Conservation (phyloP, 92 coral and sea anemone species). For the Phymanthus crucifer region DNA sequence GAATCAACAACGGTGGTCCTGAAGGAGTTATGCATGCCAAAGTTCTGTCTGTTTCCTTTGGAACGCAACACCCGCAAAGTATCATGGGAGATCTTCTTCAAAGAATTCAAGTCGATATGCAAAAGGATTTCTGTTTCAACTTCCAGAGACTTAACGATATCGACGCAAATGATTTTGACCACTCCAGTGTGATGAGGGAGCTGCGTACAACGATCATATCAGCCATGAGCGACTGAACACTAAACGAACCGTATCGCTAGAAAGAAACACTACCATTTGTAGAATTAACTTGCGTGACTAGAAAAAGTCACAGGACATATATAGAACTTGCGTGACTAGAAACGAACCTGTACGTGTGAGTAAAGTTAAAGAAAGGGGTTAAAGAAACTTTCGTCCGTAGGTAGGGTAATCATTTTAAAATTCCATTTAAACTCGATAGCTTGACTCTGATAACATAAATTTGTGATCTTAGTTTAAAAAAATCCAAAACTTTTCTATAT, state of each 20-base stretch:
- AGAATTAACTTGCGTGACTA: background rate
- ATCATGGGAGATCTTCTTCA: slow-evolving; percentile 41
- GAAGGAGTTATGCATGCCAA: background rate
- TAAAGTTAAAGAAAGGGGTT: too few species aligned
- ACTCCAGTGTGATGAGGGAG: background rate
- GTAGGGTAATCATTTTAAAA: too few species aligned
- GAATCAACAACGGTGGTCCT: background rate
- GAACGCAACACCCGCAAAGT: slow-evolving; percentile 24
- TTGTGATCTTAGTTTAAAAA: too few species aligned
- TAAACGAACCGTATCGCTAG: background rate
- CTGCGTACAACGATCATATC: background rate
- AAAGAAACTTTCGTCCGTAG: too few species aligned
- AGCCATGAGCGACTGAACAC: background rate
- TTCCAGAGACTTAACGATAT: slow-evolving; percentile 35
- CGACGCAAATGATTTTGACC: slow-evolving; percentile 43
- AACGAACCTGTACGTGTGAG: too few species aligned
- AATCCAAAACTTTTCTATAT: background rate
- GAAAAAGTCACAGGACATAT: too few species aligned
- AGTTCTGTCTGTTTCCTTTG: slow-evolving; percentile 63
- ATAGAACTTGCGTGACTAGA: too few species aligned
- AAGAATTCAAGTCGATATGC: slow-evolving; percentile 12
- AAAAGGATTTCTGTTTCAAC: slow-evolving; percentile 55
- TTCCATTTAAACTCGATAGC: too few species aligned
- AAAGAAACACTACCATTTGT: background rate
- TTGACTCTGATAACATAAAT: too few species aligned